A percentile compares a stretch with the other conserved stretches of the same genome.
These are phyloP conservation scores for Caenorhabditis sp. DNA, from an alignment of 2,888 invertebrate species.

Conservation along the genomic window DNA sequence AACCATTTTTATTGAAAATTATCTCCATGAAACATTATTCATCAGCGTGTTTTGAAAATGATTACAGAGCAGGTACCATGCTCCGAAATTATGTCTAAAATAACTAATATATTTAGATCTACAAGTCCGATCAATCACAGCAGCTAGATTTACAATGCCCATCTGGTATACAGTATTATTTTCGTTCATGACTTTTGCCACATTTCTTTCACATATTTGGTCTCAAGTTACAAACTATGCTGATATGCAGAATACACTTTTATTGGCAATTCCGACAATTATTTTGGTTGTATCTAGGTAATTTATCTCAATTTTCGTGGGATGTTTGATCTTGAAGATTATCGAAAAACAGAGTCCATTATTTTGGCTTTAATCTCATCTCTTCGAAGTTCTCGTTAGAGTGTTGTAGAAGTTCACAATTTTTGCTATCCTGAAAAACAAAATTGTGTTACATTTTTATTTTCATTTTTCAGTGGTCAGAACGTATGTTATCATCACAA, in stretches of 20 bases:
- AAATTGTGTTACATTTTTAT: too few species aligned
- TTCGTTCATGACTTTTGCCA: slow-evolving; percentile 55
- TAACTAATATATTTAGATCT: slow-evolving; percentile 39
- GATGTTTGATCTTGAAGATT: too few species aligned
- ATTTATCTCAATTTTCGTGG: too few species aligned
- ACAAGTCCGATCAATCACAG: slow-evolving; percentile 54
- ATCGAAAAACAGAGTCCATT: too few species aligned
- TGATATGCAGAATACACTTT: slow-evolving; percentile 48
- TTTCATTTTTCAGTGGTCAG: too few species aligned
- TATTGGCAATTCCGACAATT: slow-evolving; percentile 40
- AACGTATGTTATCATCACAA: too few species aligned
- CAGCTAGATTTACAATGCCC: slow-evolving; percentile 57
- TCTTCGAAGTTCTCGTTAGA: too few species aligned
- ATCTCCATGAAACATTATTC: slow-evolving; percentile 53
- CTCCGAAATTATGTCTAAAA: not conserved
- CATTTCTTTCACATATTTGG: slow-evolving; percentile 61
- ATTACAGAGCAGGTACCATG: slow-evolving; percentile 46
- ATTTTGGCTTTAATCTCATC: too few species aligned
- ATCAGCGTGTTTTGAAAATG: slow-evolving; percentile 53
- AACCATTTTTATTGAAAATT: slow-evolving; percentile 45
- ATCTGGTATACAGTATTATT: slow-evolving; percentile 59
- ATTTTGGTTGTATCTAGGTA: slow-evolving; percentile 55
- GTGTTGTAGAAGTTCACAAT: too few species aligned
- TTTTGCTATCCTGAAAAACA: too few species aligned
- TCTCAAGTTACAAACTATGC: slow-evolving; percentile 58